Base-by-base conservation (phyloP, 92 coral and sea anemone species). In the Siderastrea radians region DNA sequence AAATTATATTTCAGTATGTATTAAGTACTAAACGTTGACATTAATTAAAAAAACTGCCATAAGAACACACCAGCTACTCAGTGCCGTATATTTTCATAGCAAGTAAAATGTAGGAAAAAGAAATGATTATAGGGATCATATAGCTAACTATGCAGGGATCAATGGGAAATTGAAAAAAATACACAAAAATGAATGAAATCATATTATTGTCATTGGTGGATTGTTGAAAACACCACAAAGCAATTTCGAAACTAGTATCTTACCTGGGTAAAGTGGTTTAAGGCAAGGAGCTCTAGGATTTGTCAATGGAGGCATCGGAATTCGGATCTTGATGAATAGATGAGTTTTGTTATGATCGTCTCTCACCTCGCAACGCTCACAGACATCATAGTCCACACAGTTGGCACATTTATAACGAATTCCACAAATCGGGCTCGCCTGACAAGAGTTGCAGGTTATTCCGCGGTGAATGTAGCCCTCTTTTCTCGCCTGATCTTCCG, bases 401-500 rank as follows among this genome's bases (percentile, higher is more conserved):
- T 88, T 97, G 4, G 97, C 95, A 78, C 99, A 97, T 81, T 94
- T 97, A 73, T 93, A 97, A 51, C 99, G 93, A 63, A 95, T 93
- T 68, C 99, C 99, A 83, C 98, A 94, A 62, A 97, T 81, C 16
- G 99, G 99, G 69, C 98, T 97, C 46, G 94, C 93, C 44, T 96
- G 96, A 82, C 99, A 97, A 49, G 94, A 88, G 81, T 97, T 97
- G 60, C 99, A 97, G 51, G 99, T 95, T 44, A 97, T 97, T 6
- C 99, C 99, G 52, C 99, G 99, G 72, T 97, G 99, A 53, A 97
- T 89, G 70, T 90, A 94, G 3, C 99, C 96, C 47, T 97, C 99
- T 70, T 93, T 91, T 47, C 88, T 90, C 15, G 98, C 98, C 87
- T 97, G 99, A 86, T 97, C 98, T 75, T 94, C 98, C 16, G 99